A percentile compares a stretch with the other conserved stretches of the same genome.
These are phyloP conservation scores for Campylorhamphus procurvoides DNA, from an alignment of 2,113 vertebrate genomes.

Conservation along the genomic window DNA sequence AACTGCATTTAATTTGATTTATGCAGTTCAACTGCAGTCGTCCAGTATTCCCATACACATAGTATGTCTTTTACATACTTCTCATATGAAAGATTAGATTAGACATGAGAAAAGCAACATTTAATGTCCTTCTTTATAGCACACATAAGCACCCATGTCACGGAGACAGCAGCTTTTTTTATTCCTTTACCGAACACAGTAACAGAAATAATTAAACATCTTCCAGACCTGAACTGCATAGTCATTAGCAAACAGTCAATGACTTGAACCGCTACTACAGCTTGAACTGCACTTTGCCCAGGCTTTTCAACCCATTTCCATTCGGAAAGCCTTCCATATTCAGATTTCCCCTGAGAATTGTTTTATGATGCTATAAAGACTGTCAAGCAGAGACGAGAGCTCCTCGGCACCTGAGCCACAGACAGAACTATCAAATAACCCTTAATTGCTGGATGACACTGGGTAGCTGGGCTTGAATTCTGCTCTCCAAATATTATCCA, in stretches of 20 bases:
- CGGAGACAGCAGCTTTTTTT: conserved; percentile 4
- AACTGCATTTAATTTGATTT: conserved; percentile 64
- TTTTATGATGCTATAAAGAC: conserved; percentile 78
- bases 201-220: conserved; percentile 74
- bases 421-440: conserved; percentile 77
- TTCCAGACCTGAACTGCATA: conserved; percentile 60
- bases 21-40: conserved; percentile 41
- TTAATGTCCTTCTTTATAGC: conserved; percentile 44
- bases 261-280: conserved; percentile 11
- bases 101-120: conserved; percentile 50
- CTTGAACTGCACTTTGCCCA: conserved; percentile 32
- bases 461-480: conserved; percentile 70
- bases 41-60: conserved; percentile 7
- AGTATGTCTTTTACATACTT: conserved; percentile 31
- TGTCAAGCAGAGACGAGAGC: conserved; percentile 63
- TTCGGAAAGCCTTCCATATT: conserved; percentile 63
- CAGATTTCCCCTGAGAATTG: conserved; percentile 73
- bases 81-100: conserved; percentile 43
- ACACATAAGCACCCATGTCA: conserved; percentile 49
- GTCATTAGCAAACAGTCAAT: conserved; percentile 69
- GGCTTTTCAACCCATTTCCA: conserved; percentile 61
- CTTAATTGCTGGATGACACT: conserved; percentile 77
- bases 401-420: conserved; percentile 73
- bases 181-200: conserved; percentile 41
- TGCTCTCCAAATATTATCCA: conserved; percentile 76